Evolutionary conservation across 2,797 vertebrate genomes (phyloP).

Genomic region (Enteromius argenteus): DNA sequence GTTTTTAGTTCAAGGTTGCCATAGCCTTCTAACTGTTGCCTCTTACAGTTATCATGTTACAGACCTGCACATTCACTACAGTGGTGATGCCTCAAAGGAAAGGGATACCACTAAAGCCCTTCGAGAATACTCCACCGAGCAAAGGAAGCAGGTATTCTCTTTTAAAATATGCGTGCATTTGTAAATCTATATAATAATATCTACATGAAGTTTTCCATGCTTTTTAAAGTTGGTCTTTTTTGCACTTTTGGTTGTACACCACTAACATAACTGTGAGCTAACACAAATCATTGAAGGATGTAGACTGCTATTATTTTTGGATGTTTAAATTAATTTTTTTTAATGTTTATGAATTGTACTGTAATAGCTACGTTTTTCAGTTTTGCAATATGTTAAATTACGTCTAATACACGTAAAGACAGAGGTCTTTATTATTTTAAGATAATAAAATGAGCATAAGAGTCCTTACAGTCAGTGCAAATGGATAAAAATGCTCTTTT

Average conservation of each 20-base stretch:
- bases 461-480: not conserved
- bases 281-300: constrained; percentile 14
- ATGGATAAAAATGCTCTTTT: not conserved
- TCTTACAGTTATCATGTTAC: constrained; percentile 84
- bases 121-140: constrained; percentile 11
- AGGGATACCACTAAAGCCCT: constrained; percentile 32
- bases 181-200: not conserved
- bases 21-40: constrained; percentile 54
- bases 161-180: constrained; percentile 43
- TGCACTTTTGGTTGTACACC: constrained; percentile 5
- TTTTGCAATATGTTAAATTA: not conserved
- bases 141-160: constrained; percentile 22
- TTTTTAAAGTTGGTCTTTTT: not conserved
- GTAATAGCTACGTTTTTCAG: not conserved
- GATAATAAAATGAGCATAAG: not conserved
- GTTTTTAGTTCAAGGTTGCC: constrained; percentile 72
- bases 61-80: constrained; percentile 57
- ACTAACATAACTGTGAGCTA: not conserved
- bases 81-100: constrained; percentile 48
- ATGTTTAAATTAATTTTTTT: not conserved
- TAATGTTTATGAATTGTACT: not conserved
- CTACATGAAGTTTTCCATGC: not conserved
- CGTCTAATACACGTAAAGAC: not conserved
- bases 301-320: not conserved
- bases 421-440: not conserved